Percentiles rank a stretch among this genome's conserved stretches.
Conservation (phyloP, 2,888 invertebrate species). For the Atethmia centrago region DNA sequence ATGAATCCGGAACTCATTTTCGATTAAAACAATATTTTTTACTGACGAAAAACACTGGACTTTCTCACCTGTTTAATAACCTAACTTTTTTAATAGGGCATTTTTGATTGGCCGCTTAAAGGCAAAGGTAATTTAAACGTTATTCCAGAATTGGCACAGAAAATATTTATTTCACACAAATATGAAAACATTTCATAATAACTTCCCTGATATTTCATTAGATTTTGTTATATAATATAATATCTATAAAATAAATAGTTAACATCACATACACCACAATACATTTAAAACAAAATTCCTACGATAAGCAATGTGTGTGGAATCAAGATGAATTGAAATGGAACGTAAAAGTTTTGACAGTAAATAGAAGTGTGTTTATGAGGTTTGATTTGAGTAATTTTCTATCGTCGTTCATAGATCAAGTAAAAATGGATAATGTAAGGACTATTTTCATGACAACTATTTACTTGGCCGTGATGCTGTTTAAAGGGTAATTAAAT, state of each 20-base stretch:
- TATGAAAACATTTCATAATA: no score
- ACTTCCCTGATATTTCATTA: no score
- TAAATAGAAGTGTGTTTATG: background rate
- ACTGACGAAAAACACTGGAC: constrained; percentile 39
- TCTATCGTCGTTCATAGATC: accelerated
- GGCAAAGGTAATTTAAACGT: constrained; percentile 21
- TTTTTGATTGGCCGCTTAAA: constrained; percentile 35
- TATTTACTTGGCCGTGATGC: background rate
- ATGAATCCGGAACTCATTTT: constrained; percentile 98
- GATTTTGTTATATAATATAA: background rate
- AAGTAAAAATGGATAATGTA: no score
- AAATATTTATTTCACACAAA: background rate
- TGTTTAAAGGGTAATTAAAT: no score
- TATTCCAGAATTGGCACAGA: background rate
- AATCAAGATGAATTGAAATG: background rate
- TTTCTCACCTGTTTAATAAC: constrained; percentile 48
- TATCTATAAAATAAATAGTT: background rate
- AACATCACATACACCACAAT: background rate
- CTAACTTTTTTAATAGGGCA: constrained; percentile 54
- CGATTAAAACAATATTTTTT: constrained; percentile 31
- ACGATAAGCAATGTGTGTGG: background rate
- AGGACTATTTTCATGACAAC: background rate
- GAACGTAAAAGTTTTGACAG: constrained; percentile 24
- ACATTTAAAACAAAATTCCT: background rate
- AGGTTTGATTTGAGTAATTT: background rate